These are phyloP conservation scores for Polypedilum pembai DNA, from an alignment of 1,140 invertebrate genomes.

Conservation along the genomic window DNA sequence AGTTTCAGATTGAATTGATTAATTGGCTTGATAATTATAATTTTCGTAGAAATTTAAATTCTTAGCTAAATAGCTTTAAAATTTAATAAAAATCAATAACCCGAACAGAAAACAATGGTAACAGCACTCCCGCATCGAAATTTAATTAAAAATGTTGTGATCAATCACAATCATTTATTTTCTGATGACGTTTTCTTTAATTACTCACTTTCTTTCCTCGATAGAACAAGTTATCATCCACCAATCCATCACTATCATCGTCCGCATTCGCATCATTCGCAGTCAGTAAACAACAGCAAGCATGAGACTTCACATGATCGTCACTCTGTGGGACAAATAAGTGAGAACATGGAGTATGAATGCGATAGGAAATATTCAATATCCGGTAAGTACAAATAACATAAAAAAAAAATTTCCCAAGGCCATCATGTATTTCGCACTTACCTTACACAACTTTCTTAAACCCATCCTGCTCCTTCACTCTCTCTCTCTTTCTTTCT, in stretches of 20 bases:
- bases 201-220: not conserved
- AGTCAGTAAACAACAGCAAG: not conserved
- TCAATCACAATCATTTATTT: too few species aligned
- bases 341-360: not conserved
- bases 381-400: not conserved
- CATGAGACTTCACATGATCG: not conserved
- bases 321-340: not conserved
- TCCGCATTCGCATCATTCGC: conserved; percentile 21
- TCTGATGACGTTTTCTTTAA: not conserved
- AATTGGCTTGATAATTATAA: too few species aligned
- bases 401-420: too few species aligned
- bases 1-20: too few species aligned
- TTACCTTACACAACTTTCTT: conserved; percentile 5
- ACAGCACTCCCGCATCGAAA: too few species aligned
- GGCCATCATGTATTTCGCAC: not conserved
- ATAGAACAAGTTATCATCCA: conserved; percentile 6
- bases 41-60: too few species aligned
- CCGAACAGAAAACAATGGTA: too few species aligned
- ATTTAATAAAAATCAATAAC: too few species aligned
- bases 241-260: not conserved
- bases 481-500: not conserved
- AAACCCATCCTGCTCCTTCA: not conserved
- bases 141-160: too few species aligned
- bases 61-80: too few species aligned
- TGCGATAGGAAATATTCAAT: conserved; percentile 16